Evolutionary conservation across 2,113 vertebrate species (phyloP).

Genomic region (Paracanthobrama guichenoti): DNA sequence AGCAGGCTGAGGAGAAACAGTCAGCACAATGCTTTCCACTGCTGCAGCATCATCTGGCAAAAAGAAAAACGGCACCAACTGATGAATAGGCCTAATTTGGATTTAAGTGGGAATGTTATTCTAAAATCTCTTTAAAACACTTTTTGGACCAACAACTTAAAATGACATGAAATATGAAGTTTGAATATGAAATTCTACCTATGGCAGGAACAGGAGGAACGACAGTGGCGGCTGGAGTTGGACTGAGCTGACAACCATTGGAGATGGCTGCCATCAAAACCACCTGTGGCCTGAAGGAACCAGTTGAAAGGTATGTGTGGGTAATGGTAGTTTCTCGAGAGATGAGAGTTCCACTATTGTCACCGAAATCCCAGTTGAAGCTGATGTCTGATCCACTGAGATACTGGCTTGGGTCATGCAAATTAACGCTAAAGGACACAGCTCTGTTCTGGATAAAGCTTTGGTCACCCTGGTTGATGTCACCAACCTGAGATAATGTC

Average conservation of each 20-base stretch:
- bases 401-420: conserved; percentile 92
- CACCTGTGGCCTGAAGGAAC: conserved; percentile 80
- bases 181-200: conserved; percentile 58
- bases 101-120: conserved; percentile 16
- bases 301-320: conserved; percentile 83
- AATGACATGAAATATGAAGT: neutral
- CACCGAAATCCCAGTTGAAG: conserved; percentile 94
- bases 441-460: conserved; percentile 88
- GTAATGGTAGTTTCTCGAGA: conserved; percentile 80
- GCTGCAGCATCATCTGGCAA: conserved; percentile 59
- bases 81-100: conserved; percentile 25
- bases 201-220: conserved; percentile 45
- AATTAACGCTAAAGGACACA: conserved; percentile 80
- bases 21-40: conserved; percentile 25
- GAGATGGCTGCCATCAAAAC: conserved; percentile 89
- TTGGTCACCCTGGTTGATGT: conserved; percentile 70
- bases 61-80: conserved; percentile 42
- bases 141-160: neutral
- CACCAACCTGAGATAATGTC: conserved; percentile 80
- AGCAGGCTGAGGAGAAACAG: conserved; percentile 60
- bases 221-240: conserved; percentile 62
- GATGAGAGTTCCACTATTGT: conserved; percentile 87
- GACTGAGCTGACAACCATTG: conserved; percentile 71
- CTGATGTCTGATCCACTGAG: conserved; percentile 83
- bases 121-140: neutral